phyloP scores from a whole-genome alignment of 2,797 vertebrate species.

The Lophius americanus region DNA sequence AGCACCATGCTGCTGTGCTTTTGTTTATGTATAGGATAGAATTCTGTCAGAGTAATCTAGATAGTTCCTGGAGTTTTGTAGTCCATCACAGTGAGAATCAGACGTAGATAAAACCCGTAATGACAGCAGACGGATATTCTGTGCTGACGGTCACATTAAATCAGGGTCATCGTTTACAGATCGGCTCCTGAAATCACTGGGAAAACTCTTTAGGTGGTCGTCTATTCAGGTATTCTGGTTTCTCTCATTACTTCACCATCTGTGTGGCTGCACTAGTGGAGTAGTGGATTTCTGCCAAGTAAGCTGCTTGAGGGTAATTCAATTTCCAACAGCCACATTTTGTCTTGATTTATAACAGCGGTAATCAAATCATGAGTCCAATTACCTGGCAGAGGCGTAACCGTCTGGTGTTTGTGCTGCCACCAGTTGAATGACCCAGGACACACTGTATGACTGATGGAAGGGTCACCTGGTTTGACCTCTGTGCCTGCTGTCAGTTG shows the following conservation, averaged over 20 bases:
- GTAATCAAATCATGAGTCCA: slow-evolving; percentile 39
- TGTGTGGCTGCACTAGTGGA: slow-evolving; percentile 25
- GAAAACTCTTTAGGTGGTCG: not conserved
- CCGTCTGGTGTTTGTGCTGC: slow-evolving; percentile 13
- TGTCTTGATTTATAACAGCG: slow-evolving; percentile 38
- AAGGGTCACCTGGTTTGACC: too few species aligned
- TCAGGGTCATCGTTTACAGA: slow-evolving; percentile 1
- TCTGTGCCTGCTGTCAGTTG: too few species aligned
- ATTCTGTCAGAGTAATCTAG: not conserved
- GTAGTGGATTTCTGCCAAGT: slow-evolving; percentile 24
- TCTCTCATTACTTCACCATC: slow-evolving; percentile 44
- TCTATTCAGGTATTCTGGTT: slow-evolving; percentile 21
- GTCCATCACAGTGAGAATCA: not conserved
- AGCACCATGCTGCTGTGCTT: not conserved
- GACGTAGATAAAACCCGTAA: not conserved
- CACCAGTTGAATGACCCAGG: too few species aligned
- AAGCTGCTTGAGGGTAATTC: slow-evolving; percentile 41
- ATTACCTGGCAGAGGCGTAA: slow-evolving; percentile 23
- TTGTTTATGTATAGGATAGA: not conserved
- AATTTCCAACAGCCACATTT: slow-evolving; percentile 41
- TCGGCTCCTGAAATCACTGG: slow-evolving; percentile 3
- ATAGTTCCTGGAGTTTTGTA: not conserved
- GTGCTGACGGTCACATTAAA: slow-evolving; percentile 8
- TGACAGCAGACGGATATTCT: not conserved
- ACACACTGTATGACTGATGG: too few species aligned